Base-by-base conservation (phyloP, 2,888 invertebrate genomes). In the Sinodicranocentrus sp. region DNA sequence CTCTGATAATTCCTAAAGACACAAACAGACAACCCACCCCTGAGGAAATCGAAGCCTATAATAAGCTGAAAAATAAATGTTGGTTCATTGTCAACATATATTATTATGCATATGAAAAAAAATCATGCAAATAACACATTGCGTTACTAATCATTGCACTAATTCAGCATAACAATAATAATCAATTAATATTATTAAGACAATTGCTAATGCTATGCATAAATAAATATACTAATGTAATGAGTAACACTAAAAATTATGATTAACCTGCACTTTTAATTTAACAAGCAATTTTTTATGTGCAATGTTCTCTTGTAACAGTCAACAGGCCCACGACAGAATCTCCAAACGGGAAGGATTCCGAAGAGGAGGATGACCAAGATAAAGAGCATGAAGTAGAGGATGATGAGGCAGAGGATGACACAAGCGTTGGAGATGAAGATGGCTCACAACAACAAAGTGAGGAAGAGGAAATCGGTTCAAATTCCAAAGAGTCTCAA, bases 1-100 rank as follows among this genome's bases (percentile, higher is more conserved):
- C 80, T 5, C 52, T 82, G 26, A 73, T 82, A 15, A 82, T 82
- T 23, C 80, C 80, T 0, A 80, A 80, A 43, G 80, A 80, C 19
- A 5, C 67, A n/a, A 19, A 8, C 6, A 25, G 82, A 26, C 13
- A 71, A 13, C 82, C 82, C 17, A 82, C 68, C 0, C 25, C 67
- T 21, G 67, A 73, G 28, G 82, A 82, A 21, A 73, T 73, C 68
- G 82, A 73, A 44, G 68, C 21, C 0, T 82, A 73, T 23, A 57
- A 82, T 48, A 82, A 82, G 43, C 59, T 73, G 10, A 82, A 82
- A 43, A 61, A 82, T 73, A 73, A 82, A 75, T 82, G 82, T 82
- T 73, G 48, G 82, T 82, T 61, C 44, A n/a, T n/a, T n/a, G n/a
- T n/a, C n/a, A n/a, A n/a, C n/a, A n/a, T n/a, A n/a, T n/a, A n/a